Conservation (phyloP, 2,113 vertebrate genomes). For the Neotragus pygmaeus region DNA sequence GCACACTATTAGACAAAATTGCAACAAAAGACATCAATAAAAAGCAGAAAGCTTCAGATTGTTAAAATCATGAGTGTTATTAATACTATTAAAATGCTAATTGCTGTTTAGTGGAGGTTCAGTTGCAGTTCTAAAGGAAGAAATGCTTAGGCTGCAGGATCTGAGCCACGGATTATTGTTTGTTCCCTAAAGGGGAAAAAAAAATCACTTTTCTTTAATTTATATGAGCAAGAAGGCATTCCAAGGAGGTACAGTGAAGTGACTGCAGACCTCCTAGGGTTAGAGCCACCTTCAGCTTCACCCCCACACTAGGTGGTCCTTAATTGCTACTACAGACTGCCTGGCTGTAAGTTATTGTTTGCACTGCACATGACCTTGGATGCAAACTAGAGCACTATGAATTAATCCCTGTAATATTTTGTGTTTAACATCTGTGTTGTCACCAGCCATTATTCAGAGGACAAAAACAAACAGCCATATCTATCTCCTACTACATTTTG, state of each 20-base stretch:
- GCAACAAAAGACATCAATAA: slow-evolving; percentile 66
- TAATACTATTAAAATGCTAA: slow-evolving; percentile 77
- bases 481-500: background rate
- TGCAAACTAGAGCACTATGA: slow-evolving; percentile 60
- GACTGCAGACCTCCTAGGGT: slow-evolving; percentile 53
- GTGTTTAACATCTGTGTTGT: slow-evolving; percentile 73
- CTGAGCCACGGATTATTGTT: slow-evolving; percentile 60
- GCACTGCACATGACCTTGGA: slow-evolving; percentile 69
- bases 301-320: slow-evolving; percentile 66
- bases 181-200: slow-evolving; percentile 63
- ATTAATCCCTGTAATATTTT: slow-evolving; percentile 73
- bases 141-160: slow-evolving; percentile 71
- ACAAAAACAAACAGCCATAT: slow-evolving; percentile 54
- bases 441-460: slow-evolving; percentile 62
- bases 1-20: slow-evolving; percentile 65
- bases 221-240: slow-evolving; percentile 60
- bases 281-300: slow-evolving; percentile 63
- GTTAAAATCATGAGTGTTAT: slow-evolving; percentile 66
- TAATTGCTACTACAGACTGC: slow-evolving; percentile 66
- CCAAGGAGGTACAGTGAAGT: slow-evolving; percentile 49
- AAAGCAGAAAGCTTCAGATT: slow-evolving; percentile 63
- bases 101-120: slow-evolving; percentile 63
- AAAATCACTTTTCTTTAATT: slow-evolving; percentile 72
- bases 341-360: slow-evolving; percentile 68
- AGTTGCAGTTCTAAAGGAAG: slow-evolving; percentile 45